Base-by-base conservation (phyloP, 2,113 vertebrate species). In the Osmerus eperlanus region DNA sequence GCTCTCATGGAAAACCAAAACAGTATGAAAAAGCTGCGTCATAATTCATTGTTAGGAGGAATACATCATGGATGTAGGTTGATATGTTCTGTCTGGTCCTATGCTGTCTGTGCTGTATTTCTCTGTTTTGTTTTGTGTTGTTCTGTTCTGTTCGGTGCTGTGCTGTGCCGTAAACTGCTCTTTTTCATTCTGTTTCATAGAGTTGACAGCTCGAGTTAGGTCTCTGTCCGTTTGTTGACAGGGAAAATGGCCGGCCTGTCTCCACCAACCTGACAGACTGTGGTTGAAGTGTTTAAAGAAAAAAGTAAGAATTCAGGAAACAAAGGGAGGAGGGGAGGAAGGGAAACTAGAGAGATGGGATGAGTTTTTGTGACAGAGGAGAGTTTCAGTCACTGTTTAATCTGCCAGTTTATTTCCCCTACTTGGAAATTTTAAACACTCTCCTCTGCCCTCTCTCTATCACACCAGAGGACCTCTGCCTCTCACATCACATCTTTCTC, bases 211-310 rank as follows among this genome's bases (percentile, higher is more conserved):
- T 78, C 66, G 71, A 60, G 25, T 73, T 74, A 75, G 66, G 9
- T 64, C 61, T 73, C 67, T 76, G 66, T 83, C 71, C 70, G 77
- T 76, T 75, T 78, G 66, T 74, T 76, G 66, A 81, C 14, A 47
- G 18, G 72, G 65, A 73, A 85, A 86, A 83, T 74, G 78, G 74
- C 72, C 58, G 41, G 62, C 36, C 32, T 73, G 70, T 78, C 79
- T 73, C 78, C 65, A 51, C 59, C 25, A 72, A 25, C 32, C 63
- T 72, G 78, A 78, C 80, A 71, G 78, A 58, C 12, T 73, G 65
- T 77, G 60, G 68, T 69, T 25, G 73, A 59, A 70, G 69, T 68
- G 14, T 61, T 23, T 3, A 70, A 59, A 78, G 63, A 78, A 75
- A 71, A 25, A 65, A 28, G 41, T 53, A 66, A 1, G 19, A 21